Evolutionary conservation across 2,113 vertebrate genomes (phyloP).

Genomic region (Rhinichthys klamathensis): DNA sequence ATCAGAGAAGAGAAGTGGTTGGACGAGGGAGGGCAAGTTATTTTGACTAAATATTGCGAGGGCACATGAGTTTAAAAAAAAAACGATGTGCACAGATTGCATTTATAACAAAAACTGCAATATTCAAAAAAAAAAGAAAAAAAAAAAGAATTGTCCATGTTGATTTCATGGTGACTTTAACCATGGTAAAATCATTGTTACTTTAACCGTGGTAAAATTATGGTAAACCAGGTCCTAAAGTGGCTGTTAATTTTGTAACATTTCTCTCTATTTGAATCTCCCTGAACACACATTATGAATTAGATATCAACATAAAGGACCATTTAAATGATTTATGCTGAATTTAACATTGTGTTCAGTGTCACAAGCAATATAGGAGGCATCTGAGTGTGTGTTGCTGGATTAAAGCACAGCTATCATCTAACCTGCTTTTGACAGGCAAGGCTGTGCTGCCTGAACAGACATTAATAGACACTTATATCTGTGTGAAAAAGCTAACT

Average conservation of each 20-base stretch:
- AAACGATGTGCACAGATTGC: too few relatives aligned
- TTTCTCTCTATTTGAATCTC: constrained; percentile 2
- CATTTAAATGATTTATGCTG: background rate
- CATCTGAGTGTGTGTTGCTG: background rate
- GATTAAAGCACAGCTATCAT: constrained; percentile 14
- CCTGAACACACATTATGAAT: background rate
- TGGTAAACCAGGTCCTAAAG: too few relatives aligned
- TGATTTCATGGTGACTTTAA: too few relatives aligned
- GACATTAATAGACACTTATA: constrained; percentile 30
- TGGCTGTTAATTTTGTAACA: background rate
- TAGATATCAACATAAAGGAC: constrained; percentile 7
- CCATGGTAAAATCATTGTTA: too few relatives aligned
- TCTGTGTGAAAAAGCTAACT: constrained; percentile 28
- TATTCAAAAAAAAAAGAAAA: too few relatives aligned
- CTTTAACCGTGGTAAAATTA: background rate
- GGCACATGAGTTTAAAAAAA: too few relatives aligned
- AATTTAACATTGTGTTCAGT: background rate
- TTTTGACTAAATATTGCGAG: too few relatives aligned
- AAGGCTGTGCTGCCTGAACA: background rate
- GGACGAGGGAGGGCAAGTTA: too few relatives aligned
- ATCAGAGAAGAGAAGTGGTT: too few relatives aligned
- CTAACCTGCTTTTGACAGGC: constrained; percentile 13
- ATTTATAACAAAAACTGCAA: too few relatives aligned
- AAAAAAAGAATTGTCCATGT: too few relatives aligned
- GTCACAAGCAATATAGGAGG: constrained; percentile 11